These are phyloP conservation scores for Pyrocephalus nanus DNA, from an alignment of 2,797 vertebrate species.

Conservation along the genomic window DNA sequence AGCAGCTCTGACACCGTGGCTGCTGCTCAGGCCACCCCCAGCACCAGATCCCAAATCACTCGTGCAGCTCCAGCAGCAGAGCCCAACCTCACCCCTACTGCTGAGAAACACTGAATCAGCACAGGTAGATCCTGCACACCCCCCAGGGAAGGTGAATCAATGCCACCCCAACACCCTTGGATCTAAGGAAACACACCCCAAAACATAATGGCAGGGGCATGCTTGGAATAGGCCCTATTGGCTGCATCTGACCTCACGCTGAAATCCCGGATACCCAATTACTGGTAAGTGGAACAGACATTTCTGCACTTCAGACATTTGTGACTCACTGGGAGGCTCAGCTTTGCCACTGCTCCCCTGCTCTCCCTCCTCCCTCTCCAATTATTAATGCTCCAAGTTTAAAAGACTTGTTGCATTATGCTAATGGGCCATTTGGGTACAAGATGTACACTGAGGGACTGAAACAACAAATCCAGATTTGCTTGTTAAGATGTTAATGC, in stretches of 20 bases:
- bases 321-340: conserved; percentile 45
- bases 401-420: conserved; percentile 66
- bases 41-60: background rate
- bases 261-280: conserved; percentile 54
- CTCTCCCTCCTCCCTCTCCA: conserved; percentile 40
- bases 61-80: background rate
- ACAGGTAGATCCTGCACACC: background rate
- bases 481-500: conserved; percentile 63
- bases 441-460: conserved; percentile 43
- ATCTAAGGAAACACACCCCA: conserved; percentile 7
- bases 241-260: conserved; percentile 47
- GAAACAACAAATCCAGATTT: conserved; percentile 57
- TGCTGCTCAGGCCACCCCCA: background rate
- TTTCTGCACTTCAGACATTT: conserved; percentile 44
- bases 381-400: conserved; percentile 60
- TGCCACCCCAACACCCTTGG: background rate
- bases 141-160: background rate
- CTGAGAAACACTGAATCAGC: background rate
- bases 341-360: conserved; percentile 27
- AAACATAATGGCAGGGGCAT: background rate
- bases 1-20: fast-evolving
- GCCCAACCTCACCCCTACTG: fast-evolving
- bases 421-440: conserved; percentile 55
- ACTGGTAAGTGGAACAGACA: conserved; percentile 42
- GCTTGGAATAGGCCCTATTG: conserved; percentile 16